Evolutionary conservation across 1,140 invertebrate species (phyloP), one percentile per base, ranked within the genome.

Genomic region (Drosophila oshimai): DNA sequence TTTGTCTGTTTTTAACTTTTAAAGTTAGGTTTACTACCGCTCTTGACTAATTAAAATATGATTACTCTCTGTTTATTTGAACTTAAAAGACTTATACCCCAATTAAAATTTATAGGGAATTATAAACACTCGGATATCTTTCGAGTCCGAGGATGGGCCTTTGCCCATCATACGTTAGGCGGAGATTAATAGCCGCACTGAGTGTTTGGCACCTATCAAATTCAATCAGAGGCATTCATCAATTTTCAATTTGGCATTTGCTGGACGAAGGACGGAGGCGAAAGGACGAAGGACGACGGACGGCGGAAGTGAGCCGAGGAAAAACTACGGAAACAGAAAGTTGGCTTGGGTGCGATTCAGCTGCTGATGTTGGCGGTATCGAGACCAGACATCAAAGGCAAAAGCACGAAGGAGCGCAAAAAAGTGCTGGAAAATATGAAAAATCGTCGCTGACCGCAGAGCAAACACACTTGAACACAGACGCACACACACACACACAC

Each of bases 221-320:
- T 87, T 87, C 81, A 87, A 87, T 87, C 81, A 87, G 86, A 75
- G 77, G 79, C 83, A 87, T 87, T 87, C 83, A 87, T 87, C 83
- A 87, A 87, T 88, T 88, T 87, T 87, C 83, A 87, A 87, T 87
- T 88, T 87, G 76, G 81, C 83, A 86, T 75, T 87, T 57, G 26
- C 37, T 26, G 46, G 61, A 36, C 31, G 33, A 20, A 44, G 44
- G 50, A 44, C 41, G 33, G n/a, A 31, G 26, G 20, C 15, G 49
- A 15, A 29, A 24, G n/a, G 29, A 44, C n/a, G n/a, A n/a, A 54
- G 34, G 54, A 22, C 24, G 6, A 1, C 6, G 18, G 4, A 37
- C 4, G 7, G 41, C 28, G 6, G 34, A 10, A n/a, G 42, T 4
- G 12, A 13, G 37, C 20, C 10, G 29, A 31, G 28, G 24, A 49